Base-by-base conservation (phyloP, 2,888 invertebrate species). In the Polyploca ridens region DNA sequence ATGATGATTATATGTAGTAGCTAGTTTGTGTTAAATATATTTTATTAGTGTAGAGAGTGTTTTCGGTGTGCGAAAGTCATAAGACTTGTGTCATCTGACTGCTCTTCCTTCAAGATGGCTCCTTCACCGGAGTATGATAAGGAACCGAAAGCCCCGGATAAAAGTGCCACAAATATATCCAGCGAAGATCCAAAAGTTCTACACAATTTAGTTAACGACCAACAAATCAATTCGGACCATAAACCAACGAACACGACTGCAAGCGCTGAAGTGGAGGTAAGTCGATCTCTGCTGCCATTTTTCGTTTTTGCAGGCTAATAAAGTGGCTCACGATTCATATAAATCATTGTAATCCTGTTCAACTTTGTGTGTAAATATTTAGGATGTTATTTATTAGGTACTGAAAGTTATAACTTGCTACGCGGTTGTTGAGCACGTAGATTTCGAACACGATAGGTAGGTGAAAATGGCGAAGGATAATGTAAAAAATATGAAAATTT, bases 71-170 rank as follows among this genome's bases (percentile, higher is more conserved):
- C 79, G 87, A 90, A 90, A 93, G 92, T 94, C 94, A 90, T 91
- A 92, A 89, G 92, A 94, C 93, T 91, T 93, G 93, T 94, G 94
- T 94, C 94, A 94, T 94, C 94, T 94, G 94, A 93, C 93, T 94
- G 88, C 88, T 91, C 91, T 93, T 92, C 94, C 92, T 92, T 91
- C 94, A 96, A 96, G 94, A 96, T 96, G 96, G 96, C 96, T 95
- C 96, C 96, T 94, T 96, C 96, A 91, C 96, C 96, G 92, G 96
- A 96, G 91, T 95, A 96, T 94, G 96, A 96, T 94, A 96, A 95
- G 94, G 96, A 96, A 95, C 96, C 96, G 74, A 96, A 96, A 94
- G 96, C 96, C 86, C 96, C 96, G 81, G 96, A 96, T 92, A 96
- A 96, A 95, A 90, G 88, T 90, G 85, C 84, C 73, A 84, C 89